These are phyloP conservation scores for Mico argentatus DNA, from an alignment of 2,797 vertebrate species.

Conservation along the genomic window DNA sequence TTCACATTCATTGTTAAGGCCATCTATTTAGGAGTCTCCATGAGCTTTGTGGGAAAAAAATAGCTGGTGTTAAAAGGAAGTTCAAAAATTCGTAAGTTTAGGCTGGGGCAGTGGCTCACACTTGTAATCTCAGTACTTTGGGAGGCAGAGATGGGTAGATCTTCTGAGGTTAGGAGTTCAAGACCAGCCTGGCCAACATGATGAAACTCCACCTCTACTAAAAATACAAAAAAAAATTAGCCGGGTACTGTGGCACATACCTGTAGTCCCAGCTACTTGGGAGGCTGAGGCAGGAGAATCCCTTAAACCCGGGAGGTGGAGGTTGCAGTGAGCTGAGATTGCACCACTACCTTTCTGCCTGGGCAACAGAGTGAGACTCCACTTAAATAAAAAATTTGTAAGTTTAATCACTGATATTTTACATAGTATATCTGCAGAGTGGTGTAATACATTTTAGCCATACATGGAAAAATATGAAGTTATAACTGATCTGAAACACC, in stretches of 20 bases:
- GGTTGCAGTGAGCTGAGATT: not conserved
- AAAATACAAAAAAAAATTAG: no score
- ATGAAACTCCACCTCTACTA: no score
- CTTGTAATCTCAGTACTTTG: no score
- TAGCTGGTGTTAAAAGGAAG: not conserved
- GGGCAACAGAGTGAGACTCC: not conserved
- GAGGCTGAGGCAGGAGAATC: not conserved
- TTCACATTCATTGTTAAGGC: not conserved
- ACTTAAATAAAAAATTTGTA: not conserved
- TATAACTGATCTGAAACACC: not conserved
- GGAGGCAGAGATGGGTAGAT: no score
- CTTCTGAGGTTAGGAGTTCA: no score
- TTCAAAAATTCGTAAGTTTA: not conserved
- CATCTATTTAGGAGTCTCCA: not conserved
- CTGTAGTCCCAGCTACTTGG: not conserved
- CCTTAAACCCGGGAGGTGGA: not conserved
- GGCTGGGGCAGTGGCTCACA: no score
- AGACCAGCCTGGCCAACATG: no score
- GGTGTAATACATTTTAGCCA: not conserved
- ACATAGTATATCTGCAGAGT: fast-evolving
- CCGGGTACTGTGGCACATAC: no score
- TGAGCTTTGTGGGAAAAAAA: not conserved
- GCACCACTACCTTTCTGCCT: not conserved
- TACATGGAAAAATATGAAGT: not conserved
- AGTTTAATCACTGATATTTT: not conserved